These are phyloP conservation scores for Myotis pilosus DNA, from an alignment of 2,797 vertebrate genomes.

Conservation along the genomic window DNA sequence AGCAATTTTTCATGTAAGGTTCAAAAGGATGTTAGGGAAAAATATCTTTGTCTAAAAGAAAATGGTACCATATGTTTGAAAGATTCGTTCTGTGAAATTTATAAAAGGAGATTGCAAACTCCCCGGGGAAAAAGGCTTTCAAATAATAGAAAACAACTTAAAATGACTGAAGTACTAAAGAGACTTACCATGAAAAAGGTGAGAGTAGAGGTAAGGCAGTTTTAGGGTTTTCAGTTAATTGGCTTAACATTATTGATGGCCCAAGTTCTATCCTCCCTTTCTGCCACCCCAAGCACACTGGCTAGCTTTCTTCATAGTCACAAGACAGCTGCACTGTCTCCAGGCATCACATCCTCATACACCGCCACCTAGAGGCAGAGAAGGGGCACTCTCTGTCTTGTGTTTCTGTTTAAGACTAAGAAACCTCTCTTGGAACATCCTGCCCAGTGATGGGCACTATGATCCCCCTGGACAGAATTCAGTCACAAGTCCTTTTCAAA, in stretches of 20 bases:
- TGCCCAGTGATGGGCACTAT: background rate
- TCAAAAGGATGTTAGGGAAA: constrained; percentile 33
- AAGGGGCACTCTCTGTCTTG: background rate
- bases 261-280: background rate
- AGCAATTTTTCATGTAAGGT: constrained; percentile 48
- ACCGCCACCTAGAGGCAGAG: background rate
- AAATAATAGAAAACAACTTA: constrained; percentile 29
- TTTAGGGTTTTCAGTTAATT: background rate
- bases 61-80: background rate
- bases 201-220: background rate
- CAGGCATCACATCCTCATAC: background rate
- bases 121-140: background rate
- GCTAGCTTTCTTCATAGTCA: background rate
- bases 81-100: background rate
- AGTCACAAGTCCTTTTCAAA: constrained; percentile 5
- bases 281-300: too few species aligned
- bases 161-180: background rate
- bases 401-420: constrained; percentile 3
- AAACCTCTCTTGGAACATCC: background rate
- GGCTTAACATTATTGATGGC: background rate
- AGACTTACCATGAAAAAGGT: background rate
- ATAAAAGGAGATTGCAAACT: constrained; percentile 15
- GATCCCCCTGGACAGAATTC: background rate
- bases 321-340: background rate
- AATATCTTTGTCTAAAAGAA: constrained; percentile 20